Evolutionary conservation across 2,888 invertebrate species (phyloP), one percentile per base, ranked within the genome.

Genomic region (Monochamus alternatus): DNA sequence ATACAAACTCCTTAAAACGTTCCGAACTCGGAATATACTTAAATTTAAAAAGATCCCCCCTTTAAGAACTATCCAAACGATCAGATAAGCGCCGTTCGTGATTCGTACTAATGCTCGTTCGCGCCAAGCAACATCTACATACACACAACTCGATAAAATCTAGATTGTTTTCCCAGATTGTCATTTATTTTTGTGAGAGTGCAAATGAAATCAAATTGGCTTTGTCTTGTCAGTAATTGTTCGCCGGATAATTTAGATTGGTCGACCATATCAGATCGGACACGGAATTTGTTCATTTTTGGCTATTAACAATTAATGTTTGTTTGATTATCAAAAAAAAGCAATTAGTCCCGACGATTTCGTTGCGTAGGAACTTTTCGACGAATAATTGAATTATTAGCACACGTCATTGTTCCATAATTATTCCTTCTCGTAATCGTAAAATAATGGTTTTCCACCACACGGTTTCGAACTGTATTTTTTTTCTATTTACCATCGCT

Each of bases 281-380:
- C 84, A 84, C 83, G 84, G 81, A 78, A 84, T 83, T 80, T 79
- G 80, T 83, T 81, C 84, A 84, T 84, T 84, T 83, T 78, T 75
- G 73, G 74, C 76, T 74, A 60, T 73, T 70, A 74, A 77, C 78
- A 77, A 78, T 81, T 79, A 81, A 74, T 72, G 79, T 80, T 60
- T 65, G 63, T 73, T 74, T 77, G 77, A 80, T 78, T 78, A 74
- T 75, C 59, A 75, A 66, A 74, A 75, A 81, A 74, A 68, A 69
- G 66, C 73, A 77, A 79, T 79, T 76, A 79, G 77, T 58, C 47
- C 64, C 60, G 71, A 64, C 68, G 66, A 64, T 65, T 55, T 72
- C 62, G 66, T 70, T 62, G 71, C 52, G 62, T 75, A 68, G 75
- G 65, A 76, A 66, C 73, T 78, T 78, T 78, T 78, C 43, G 14